Evolutionary conservation across 2,797 vertebrate genomes (phyloP).

Genomic region (Lepus oiostolus): DNA sequence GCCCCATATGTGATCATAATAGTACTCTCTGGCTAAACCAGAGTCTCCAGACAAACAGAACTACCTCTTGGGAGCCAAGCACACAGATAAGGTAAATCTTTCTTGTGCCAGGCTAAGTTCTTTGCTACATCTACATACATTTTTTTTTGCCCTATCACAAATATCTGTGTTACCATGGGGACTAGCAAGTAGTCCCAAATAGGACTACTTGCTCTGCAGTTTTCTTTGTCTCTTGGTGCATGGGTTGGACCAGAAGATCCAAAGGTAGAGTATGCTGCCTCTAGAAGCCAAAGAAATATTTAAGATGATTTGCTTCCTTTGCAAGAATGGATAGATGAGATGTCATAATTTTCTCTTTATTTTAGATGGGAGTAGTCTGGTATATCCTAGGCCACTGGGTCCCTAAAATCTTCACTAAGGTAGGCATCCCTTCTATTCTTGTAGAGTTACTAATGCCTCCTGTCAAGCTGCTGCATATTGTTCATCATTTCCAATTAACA

Average conservation of each 20-base stretch:
- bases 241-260: background rate
- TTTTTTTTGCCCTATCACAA: background rate
- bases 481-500: background rate
- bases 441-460: background rate
- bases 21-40: background rate
- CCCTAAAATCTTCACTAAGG: background rate
- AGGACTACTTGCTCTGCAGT: background rate
- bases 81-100: background rate
- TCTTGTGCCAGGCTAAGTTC: background rate
- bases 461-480: background rate
- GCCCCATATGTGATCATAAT: background rate
- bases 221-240: background rate
- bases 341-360: background rate
- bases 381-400: background rate
- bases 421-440: background rate
- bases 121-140: background rate
- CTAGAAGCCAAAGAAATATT: background rate
- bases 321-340: background rate
- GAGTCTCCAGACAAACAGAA: background rate
- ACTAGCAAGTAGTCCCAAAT: background rate
- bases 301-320: background rate
- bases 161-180: background rate
- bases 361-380: background rate
- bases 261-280: background rate
- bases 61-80: background rate